Percentiles rank a stretch among this genome's conserved stretches.
Conservation (phyloP, 1,140 invertebrate genomes). For the Macrocentrus cingulum region DNA sequence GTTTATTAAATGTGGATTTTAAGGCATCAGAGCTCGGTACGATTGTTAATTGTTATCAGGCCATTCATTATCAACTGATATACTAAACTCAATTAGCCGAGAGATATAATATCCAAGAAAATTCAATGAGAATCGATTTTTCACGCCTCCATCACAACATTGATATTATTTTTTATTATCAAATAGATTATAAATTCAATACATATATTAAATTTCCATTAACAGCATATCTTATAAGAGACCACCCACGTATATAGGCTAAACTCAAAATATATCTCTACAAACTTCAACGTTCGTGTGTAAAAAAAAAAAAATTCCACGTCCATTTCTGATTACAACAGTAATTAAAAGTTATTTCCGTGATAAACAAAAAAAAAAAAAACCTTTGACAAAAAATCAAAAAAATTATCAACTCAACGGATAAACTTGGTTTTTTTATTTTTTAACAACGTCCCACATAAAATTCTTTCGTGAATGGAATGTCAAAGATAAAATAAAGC, state of each 20-base stretch:
- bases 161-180: too few relatives aligned
- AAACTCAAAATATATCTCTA: too few relatives aligned
- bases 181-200: background rate
- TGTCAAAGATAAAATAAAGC: slow-evolving; percentile 24
- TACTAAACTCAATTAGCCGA: slow-evolving; percentile 21
- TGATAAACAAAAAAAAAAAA: too few relatives aligned
- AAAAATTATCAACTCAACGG: background rate
- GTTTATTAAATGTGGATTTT: slow-evolving; percentile 23
- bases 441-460: slow-evolving; percentile 9
- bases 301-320: too few relatives aligned
- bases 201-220: too few relatives aligned
- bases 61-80: slow-evolving; percentile 22
- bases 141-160: background rate
- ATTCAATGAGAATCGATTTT: background rate
- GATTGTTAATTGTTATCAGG: slow-evolving; percentile 26
- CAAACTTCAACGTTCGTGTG: too few relatives aligned
- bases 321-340: too few relatives aligned
- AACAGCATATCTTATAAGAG: too few relatives aligned
- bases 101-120: background rate
- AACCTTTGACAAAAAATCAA: background rate
- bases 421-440: too few relatives aligned
- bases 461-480: slow-evolving; percentile 4
- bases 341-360: too few relatives aligned
- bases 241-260: too few relatives aligned
- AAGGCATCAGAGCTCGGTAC: slow-evolving; percentile 7